Evolutionary conservation across 2,888 invertebrate species (phyloP).

Genomic region (Caradrina kadenii): DNA sequence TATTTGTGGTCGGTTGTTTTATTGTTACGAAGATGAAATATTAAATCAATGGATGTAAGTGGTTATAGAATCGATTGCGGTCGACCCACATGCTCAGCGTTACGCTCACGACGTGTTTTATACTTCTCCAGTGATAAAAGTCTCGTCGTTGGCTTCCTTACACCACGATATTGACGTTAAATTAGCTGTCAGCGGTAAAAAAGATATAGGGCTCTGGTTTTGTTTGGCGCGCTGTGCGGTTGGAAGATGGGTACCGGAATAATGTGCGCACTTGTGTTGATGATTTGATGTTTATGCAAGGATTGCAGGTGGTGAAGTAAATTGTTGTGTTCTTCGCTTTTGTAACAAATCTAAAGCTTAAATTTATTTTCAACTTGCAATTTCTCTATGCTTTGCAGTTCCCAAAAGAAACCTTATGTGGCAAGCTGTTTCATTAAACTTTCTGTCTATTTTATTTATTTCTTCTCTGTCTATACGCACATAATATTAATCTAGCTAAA

Average conservation of each 20-base stretch:
- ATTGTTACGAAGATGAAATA: slow-evolving; percentile 59
- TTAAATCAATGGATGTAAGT: slow-evolving; percentile 62
- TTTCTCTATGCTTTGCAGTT: background rate
- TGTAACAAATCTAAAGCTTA: too few relatives aligned
- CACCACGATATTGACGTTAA: slow-evolving; percentile 60
- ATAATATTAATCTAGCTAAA: background rate
- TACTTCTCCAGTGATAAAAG: slow-evolving; percentile 60
- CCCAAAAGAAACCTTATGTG: background rate
- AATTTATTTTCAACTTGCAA: background rate
- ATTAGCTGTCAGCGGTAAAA: slow-evolving; percentile 50
- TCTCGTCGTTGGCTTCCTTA: slow-evolving; percentile 52
- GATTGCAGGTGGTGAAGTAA: slow-evolving; percentile 17
- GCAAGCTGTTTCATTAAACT: background rate
- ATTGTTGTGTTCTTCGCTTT: background rate
- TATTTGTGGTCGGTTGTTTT: slow-evolving; percentile 31
- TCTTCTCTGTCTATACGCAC: background rate
- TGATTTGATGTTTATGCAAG: slow-evolving; percentile 31
- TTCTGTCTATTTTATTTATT: background rate
- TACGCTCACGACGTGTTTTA: slow-evolving; percentile 64
- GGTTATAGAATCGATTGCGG: slow-evolving; percentile 66
- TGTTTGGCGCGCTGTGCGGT: slow-evolving; percentile 36
- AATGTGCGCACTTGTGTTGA: slow-evolving; percentile 20
- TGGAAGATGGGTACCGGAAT: slow-evolving; percentile 23
- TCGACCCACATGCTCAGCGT: slow-evolving; percentile 69
- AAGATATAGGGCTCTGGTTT: slow-evolving; percentile 41